Conservation (phyloP, 2,797 vertebrate species). For the Acridotheres tristis region DNA sequence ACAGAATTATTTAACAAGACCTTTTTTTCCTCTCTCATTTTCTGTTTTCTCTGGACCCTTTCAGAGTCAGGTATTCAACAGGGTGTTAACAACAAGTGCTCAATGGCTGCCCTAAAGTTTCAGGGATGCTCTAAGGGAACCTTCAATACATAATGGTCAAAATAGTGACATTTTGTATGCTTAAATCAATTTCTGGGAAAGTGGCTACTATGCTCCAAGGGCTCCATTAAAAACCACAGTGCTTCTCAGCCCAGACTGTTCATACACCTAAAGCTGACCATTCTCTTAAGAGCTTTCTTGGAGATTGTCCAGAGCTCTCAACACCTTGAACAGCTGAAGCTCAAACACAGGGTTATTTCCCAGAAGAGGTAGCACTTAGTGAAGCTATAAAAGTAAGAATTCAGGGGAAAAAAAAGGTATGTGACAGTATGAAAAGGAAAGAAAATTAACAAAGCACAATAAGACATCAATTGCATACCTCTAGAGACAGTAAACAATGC, state of each 20-base stretch:
- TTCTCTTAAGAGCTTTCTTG: slow-evolving; percentile 34
- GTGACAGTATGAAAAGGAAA: not conserved
- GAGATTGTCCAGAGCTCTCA: slow-evolving; percentile 32
- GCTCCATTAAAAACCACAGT: not conserved
- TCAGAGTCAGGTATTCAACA: not conserved
- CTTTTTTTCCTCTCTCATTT: not conserved
- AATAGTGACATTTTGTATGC: not conserved
- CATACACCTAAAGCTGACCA: not conserved
- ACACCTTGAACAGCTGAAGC: slow-evolving; percentile 31
- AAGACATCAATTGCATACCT: not conserved
- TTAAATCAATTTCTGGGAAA: slow-evolving; percentile 17
- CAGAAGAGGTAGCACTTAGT: slow-evolving; percentile 15
- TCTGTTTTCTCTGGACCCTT: not conserved
- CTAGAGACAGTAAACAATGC: slow-evolving; percentile 1
- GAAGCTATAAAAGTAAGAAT: slow-evolving; percentile 16
- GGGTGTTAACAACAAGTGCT: not conserved
- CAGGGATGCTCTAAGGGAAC: not conserved
- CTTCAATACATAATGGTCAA: not conserved
- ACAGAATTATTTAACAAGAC: not conserved
- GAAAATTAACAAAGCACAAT: slow-evolving; percentile 10
- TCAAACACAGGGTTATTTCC: slow-evolving; percentile 28
- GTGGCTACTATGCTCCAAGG: not conserved
- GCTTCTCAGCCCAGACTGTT: not conserved
- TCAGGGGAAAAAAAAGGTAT: not conserved
- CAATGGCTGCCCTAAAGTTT: not conserved